These are phyloP conservation scores for Operophtera brumata DNA, from an alignment of 2,888 invertebrate species.

Conservation along the genomic window DNA sequence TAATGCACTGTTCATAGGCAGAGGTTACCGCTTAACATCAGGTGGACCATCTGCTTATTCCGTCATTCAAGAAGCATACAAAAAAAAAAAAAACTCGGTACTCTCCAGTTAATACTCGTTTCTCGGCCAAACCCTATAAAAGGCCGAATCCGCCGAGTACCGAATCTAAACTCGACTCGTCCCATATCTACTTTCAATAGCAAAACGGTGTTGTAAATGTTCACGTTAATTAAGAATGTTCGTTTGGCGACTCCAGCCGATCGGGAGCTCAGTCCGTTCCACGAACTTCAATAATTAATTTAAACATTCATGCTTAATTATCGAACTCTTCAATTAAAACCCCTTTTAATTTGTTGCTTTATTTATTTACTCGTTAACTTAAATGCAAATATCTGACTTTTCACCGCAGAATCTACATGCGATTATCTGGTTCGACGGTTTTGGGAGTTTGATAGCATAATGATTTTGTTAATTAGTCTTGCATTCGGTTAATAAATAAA, in stretches of 20 bases:
- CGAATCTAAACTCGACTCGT: no score
- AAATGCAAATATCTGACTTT: slow-evolving; percentile 52
- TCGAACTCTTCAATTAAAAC: slow-evolving; percentile 75
- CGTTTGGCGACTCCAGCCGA: slow-evolving; percentile 55
- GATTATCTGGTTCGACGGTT: slow-evolving; percentile 38
- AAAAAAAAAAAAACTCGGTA: no score
- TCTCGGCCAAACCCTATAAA: no score
- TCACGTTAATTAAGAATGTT: slow-evolving; percentile 70
- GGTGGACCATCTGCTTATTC: no score
- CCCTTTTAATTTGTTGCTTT: slow-evolving; percentile 71
- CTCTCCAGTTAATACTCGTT: no score
- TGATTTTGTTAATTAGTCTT: slow-evolving; percentile 39
- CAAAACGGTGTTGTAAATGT: slow-evolving; percentile 56
- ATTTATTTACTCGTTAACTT: slow-evolving; percentile 59
- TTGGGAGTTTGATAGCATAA: slow-evolving; percentile 47
- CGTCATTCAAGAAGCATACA: no score
- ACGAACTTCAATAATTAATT: slow-evolving; percentile 74
- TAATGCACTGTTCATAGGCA: no score
- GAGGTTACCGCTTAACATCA: no score
- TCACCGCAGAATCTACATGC: slow-evolving; percentile 41
- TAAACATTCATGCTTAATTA: slow-evolving; percentile 77
- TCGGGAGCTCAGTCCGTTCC: slow-evolving; percentile 44
- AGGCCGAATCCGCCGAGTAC: no score
- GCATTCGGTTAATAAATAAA: no score
- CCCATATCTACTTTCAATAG: no score